Evolutionary conservation across 2,888 invertebrate species (phyloP).

Genomic region (Silvanus unidentatus): DNA sequence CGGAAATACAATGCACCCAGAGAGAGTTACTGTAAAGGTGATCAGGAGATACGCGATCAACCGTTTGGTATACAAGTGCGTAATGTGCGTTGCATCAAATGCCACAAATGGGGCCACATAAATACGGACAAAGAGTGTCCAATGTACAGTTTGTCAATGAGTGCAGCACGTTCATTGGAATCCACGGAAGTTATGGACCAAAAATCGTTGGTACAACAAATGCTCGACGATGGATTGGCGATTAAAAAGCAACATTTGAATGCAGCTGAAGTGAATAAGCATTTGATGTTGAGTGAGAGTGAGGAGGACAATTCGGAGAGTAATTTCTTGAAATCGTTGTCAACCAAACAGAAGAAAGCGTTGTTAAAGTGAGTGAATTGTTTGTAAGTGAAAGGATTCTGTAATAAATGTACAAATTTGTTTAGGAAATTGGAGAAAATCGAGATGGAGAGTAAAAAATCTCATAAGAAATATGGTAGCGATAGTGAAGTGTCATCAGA

Average conservation of each 20-base stretch:
- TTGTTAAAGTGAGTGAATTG: conserved; percentile 65
- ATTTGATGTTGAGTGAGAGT: conserved; percentile 56
- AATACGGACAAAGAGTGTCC: conserved; percentile 97
- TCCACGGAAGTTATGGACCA: conserved; percentile 60
- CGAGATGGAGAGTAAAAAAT: conserved; percentile 22
- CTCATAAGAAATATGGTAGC: conserved; percentile 14
- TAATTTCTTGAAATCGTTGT: conserved; percentile 76
- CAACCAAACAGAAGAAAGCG: conserved; percentile 85
- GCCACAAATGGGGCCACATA: conserved; percentile 99
- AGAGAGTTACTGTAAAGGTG: conserved; percentile 96
- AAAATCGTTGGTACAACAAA: conserved; percentile 74
- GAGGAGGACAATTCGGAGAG: conserved; percentile 59
- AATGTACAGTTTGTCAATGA: conserved; percentile 80
- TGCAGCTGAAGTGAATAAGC: conserved; percentile 47
- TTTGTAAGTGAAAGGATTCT: neutral
- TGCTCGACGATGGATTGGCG: conserved; percentile 86
- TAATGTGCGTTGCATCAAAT: conserved; percentile 97
- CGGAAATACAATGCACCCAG: conserved; percentile 97
- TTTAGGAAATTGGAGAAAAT: conserved; percentile 29
- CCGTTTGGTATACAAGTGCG: conserved; percentile 97
- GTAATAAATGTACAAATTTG: conserved; percentile 5
- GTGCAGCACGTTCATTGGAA: conserved; percentile 70
- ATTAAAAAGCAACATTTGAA: conserved; percentile 74
- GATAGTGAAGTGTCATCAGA: conserved; percentile 30
- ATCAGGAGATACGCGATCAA: conserved; percentile 95